Evolutionary conservation across 37 sponge, comb jelly and placozoan species (phyloP).

Genomic region (Oopsacas minuta): DNA sequence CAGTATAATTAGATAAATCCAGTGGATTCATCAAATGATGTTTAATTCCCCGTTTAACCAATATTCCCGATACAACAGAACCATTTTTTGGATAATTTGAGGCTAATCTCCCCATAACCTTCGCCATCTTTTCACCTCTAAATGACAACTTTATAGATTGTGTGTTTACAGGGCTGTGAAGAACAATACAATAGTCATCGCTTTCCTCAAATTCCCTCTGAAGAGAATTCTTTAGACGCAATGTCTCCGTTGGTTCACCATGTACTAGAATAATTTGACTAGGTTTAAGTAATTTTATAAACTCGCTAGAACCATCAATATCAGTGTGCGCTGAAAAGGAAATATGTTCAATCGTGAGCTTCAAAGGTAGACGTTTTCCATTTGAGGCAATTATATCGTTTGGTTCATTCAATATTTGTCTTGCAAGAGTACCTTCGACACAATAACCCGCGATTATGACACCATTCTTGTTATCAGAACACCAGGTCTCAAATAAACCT

Average conservation of each 20-base stretch:
- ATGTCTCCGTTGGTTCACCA: constrained; percentile 91
- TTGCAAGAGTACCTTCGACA: constrained; percentile 97
- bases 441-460: constrained; percentile 91
- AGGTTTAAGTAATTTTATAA: constrained; percentile 69
- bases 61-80: constrained; percentile 64
- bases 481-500: constrained; percentile 95
- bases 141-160: constrained; percentile 85
- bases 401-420: constrained; percentile 78
- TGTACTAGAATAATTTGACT: constrained; percentile 90
- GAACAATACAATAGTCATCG: constrained; percentile 24
- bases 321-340: constrained; percentile 96
- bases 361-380: constrained; percentile 76
- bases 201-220: constrained; percentile 72
- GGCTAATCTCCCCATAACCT: constrained; percentile 83
- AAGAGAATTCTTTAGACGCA: constrained; percentile 63
- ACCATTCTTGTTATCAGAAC: constrained; percentile 88
- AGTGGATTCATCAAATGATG: constrained; percentile 83
- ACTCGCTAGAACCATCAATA: constrained; percentile 84
- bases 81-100: constrained; percentile 40
- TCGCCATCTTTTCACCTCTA: constrained; percentile 95
- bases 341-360: constrained; percentile 88
- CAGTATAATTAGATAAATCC: constrained; percentile 54
- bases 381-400: constrained; percentile 70
- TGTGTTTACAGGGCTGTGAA: constrained; percentile 81
- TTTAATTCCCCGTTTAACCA: constrained; percentile 88